Conservation (phyloP, 2,888 invertebrate genomes). For the Sphaerophoria rueppellii region DNA sequence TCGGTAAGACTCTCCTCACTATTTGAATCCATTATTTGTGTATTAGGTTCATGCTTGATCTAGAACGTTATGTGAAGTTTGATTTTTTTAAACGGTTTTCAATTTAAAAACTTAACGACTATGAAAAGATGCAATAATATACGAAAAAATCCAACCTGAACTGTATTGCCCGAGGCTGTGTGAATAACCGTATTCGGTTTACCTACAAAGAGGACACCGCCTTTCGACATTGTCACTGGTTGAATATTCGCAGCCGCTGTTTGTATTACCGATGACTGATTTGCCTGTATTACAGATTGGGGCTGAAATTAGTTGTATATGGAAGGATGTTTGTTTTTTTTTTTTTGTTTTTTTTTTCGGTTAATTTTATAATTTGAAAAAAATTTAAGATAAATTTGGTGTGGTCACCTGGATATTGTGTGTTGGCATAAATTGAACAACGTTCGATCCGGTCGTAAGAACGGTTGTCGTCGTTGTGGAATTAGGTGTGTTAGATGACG, state of each 20-base stretch:
- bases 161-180: constrained; percentile 89
- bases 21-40: constrained; percentile 87
- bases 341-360: constrained; percentile 19
- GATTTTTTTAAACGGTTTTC: no score
- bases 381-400: constrained; percentile 26
- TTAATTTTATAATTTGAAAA: constrained; percentile 34
- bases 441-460: constrained; percentile 87
- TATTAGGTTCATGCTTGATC: constrained; percentile 87
- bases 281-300: constrained; percentile 97
- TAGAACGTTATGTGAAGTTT: constrained; percentile 75
- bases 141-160: constrained; percentile 83
- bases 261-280: constrained; percentile 97
- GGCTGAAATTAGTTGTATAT: constrained; percentile 84
- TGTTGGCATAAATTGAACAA: constrained; percentile 92
- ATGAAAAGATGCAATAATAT: constrained; percentile 38
- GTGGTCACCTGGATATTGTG: constrained; percentile 86
- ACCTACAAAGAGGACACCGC: constrained; percentile 94
- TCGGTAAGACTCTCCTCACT: constrained; percentile 94
- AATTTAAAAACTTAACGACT: neutral
- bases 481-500: constrained; percentile 76
- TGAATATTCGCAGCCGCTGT: constrained; percentile 93
- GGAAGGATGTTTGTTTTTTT: constrained; percentile 27
- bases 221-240: constrained; percentile 92
- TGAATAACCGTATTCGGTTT: constrained; percentile 97
- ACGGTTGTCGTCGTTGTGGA: constrained; percentile 79